Evolutionary conservation across 2,113 vertebrate species (phyloP).

Genomic region (Trogon melanurus): DNA sequence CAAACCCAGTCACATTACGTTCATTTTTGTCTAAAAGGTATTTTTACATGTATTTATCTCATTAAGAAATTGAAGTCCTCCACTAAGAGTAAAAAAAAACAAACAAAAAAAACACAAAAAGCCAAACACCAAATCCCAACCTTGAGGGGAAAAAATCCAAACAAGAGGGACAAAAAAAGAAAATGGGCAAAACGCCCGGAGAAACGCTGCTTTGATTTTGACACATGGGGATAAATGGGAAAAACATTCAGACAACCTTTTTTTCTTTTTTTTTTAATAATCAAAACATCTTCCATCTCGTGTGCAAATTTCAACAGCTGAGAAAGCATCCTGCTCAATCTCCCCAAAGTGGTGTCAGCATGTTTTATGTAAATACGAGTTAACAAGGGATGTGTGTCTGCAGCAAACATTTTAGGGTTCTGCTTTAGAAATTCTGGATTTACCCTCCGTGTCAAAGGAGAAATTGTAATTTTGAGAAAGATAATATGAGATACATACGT

Average conservation of each 20-base stretch:
- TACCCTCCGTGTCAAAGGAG: accelerated
- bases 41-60: neutral
- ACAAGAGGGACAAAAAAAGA: neutral
- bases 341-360: constrained; percentile 41
- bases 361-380: constrained; percentile 46
- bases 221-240: constrained; percentile 50
- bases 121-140: neutral
- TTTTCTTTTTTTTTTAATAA: neutral
- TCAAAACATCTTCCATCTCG: constrained; percentile 56
- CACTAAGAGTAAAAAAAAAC: neutral
- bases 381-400: constrained; percentile 6
- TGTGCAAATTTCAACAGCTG: constrained; percentile 64
- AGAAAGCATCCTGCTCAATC: constrained; percentile 46
- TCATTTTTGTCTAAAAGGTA: neutral
- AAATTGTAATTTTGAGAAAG: neutral
- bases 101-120: too few species aligned
- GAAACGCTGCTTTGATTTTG: constrained; percentile 54
- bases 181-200: constrained; percentile 41
- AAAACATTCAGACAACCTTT: constrained; percentile 15
- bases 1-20: neutral
- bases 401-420: neutral
- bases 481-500: neutral
- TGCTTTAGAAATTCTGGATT: neutral
- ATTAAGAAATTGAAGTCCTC: neutral
- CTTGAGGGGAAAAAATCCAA: neutral